Base-by-base conservation (phyloP, 1,140 invertebrate genomes). In the Hyles euphorbiae region DNA sequence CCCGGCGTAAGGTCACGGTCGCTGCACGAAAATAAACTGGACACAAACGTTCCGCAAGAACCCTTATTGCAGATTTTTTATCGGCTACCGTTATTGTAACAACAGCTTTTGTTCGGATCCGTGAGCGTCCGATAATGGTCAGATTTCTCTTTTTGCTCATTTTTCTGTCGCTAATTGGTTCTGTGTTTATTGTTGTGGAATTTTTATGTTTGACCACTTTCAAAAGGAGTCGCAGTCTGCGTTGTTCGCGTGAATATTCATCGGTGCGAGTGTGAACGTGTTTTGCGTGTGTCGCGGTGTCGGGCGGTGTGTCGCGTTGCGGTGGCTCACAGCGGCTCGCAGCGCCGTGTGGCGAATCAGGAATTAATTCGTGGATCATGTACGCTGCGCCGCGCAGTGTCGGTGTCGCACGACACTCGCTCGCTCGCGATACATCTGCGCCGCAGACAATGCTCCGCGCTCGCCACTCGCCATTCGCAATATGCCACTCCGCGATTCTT, bases 1-100 rank as follows among this genome's bases (percentile, higher is more conserved):
- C 80, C 70, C 77, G 69, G 71, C 69, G 76, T 64, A 77, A 81
- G 83, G 83, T 87, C 83, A 87, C 75, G 83, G 81, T 63, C 82
- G 75, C 77, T 76, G 76, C 66, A 68, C 68, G 61, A 77, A 72
- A 69, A 63, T 64, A 67, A 58, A 63, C 63, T 64, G 57, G 63
- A 61, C 48, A 56, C 62, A 54, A 49, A 58, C 61, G 50, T 66
- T 51, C 60, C 61, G 63, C 63, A 63, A 65, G 68, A 73, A 71
- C 63, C 65, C 62, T 58, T 56, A 48, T 66, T 67, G 63, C 61
- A 65, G 68, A 59, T 58, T 61, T 68, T 70, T 60, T 55, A 48
- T 54, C 33, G 32, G 63, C 68, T 60, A 68, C 68, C 62, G 69
- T 76, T 66, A 70, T 61, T 70, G 67, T 78, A 70, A 63, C 70